Conservation (phyloP, 2,888 invertebrate genomes). For the Cheilosia impressa region DNA sequence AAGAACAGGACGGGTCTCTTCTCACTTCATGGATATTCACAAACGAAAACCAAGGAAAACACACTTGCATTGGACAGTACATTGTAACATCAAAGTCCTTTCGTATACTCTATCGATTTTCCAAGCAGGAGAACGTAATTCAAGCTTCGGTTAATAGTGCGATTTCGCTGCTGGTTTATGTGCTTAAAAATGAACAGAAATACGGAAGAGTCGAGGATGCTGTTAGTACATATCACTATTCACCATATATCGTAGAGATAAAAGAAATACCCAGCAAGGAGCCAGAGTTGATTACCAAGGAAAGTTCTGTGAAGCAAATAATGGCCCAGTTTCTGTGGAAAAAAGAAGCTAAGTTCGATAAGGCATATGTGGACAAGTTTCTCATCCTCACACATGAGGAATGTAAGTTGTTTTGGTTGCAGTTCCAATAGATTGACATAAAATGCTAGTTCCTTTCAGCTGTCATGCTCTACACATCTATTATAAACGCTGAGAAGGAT, state of each 20-base stretch:
- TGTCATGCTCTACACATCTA: constrained; percentile 81
- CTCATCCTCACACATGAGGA: constrained; percentile 91
- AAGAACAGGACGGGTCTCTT: constrained; percentile 91
- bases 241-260: constrained; percentile 87
- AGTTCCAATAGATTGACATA: neutral
- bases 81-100: constrained; percentile 86
- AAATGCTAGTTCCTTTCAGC: constrained; percentile 71
- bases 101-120: constrained; percentile 87
- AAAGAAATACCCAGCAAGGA: constrained; percentile 82
- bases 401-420: constrained; percentile 84
- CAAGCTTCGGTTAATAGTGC: constrained; percentile 91
- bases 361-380: constrained; percentile 86
- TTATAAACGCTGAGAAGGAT: constrained; percentile 81
- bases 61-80: constrained; percentile 86
- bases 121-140: constrained; percentile 87
- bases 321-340: constrained; percentile 89
- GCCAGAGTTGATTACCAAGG: constrained; percentile 83
- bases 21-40: constrained; percentile 88
- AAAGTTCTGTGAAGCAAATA: constrained; percentile 88
- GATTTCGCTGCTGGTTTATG: constrained; percentile 88
- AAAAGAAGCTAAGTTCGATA: constrained; percentile 79
- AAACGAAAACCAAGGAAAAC: constrained; percentile 79
- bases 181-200: constrained; percentile 85
- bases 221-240: constrained; percentile 84
- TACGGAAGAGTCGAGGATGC: constrained; percentile 77